A percentile compares a stretch with the other conserved stretches of the same genome.
These are phyloP conservation scores for Drosophila nebulosa DNA, from an alignment of 1,140 invertebrate species.

Conservation along the genomic window DNA sequence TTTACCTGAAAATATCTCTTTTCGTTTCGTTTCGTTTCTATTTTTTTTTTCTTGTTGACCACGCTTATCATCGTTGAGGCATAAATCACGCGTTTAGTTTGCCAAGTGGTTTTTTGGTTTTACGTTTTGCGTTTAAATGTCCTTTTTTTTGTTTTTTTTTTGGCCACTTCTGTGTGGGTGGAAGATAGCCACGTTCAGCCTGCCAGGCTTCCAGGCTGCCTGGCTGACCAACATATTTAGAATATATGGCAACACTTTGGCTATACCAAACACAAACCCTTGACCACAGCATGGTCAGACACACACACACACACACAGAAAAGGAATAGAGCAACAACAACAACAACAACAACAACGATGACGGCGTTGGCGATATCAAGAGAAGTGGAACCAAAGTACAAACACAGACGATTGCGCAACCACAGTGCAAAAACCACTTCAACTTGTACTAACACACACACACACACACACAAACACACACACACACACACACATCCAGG, in stretches of 20 bases:
- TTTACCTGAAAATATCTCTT: constrained; percentile 2
- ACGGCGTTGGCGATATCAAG: background rate
- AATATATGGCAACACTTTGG: constrained; percentile 79
- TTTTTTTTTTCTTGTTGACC: constrained; percentile 4
- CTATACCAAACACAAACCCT: constrained; percentile 66
- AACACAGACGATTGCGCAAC: constrained; percentile 70
- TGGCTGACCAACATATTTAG: constrained; percentile 73
- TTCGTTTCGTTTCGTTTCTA: background rate
- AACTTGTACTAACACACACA: constrained; percentile 50
- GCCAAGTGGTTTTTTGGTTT: constrained; percentile 50
- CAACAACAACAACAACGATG: constrained; percentile 5
- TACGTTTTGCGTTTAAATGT: constrained; percentile 49
- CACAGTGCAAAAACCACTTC: constrained; percentile 74
- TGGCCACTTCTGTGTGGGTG: constrained; percentile 33
- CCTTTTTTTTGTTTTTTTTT: too few species aligned
- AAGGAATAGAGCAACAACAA: constrained; percentile 22
- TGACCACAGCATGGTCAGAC: constrained; percentile 63
- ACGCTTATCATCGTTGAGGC: constrained; percentile 53
- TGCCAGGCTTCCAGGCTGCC: too few species aligned
- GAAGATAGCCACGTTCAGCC: background rate
- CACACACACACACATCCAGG: background rate
- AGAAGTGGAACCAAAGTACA: constrained; percentile 31
- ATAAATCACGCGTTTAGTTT: constrained; percentile 67
- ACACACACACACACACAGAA: too few species aligned
- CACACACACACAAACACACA: too few species aligned